A percentile compares a stretch with the other conserved stretches of the same genome.
Conservation (phyloP, 2,113 vertebrate genomes). For the Eubucco bourcierii region DNA sequence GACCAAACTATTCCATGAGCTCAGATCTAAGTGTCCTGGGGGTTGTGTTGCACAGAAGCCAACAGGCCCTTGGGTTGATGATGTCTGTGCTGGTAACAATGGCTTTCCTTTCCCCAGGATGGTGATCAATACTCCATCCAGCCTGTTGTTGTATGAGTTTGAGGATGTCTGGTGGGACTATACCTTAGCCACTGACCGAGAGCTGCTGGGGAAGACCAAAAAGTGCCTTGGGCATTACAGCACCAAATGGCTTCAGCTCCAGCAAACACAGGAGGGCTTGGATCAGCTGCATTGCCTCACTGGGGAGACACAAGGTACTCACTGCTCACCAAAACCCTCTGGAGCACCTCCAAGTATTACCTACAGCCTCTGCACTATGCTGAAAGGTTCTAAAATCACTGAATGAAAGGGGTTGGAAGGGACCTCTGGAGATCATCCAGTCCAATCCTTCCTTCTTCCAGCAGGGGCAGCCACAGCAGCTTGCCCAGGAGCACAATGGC, state of each 20-base stretch:
- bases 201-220: background rate
- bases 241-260: background rate
- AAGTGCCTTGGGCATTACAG: too few species aligned
- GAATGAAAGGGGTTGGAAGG: too few species aligned
- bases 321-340: background rate
- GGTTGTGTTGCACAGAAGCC: background rate
- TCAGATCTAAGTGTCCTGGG: accelerated
- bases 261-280: background rate
- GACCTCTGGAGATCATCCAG: too few species aligned
- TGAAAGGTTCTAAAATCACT: too few species aligned
- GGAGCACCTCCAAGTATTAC: background rate
- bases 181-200: background rate
- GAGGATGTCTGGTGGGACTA: slow-evolving; percentile 83
- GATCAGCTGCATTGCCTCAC: background rate
- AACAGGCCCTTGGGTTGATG: background rate
- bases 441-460: too few species aligned
- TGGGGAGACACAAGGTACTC: background rate
- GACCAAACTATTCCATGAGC: background rate
- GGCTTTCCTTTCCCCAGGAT: slow-evolving; percentile 71
- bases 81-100: background rate
- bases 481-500: too few species aligned
- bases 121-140: slow-evolving; percentile 77
- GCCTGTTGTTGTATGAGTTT: slow-evolving; percentile 81
- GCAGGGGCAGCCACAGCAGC: too few species aligned
- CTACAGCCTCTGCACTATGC: background rate